Evolutionary conservation across 2,797 vertebrate species (phyloP).

Genomic region (Hydrophis major): DNA sequence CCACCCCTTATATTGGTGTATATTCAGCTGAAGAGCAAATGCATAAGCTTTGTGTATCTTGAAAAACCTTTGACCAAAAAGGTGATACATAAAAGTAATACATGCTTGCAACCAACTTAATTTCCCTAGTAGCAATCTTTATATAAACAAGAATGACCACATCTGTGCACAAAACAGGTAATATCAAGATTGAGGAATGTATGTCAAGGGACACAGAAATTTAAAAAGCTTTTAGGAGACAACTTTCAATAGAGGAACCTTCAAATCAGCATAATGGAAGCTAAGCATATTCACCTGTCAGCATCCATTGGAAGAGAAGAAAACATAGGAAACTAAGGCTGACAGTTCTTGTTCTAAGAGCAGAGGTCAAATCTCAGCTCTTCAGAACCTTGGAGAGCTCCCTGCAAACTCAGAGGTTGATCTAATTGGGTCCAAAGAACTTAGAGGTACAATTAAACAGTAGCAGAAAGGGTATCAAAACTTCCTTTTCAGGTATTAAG

Average conservation of each 20-base stretch:
- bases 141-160: not conserved
- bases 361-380: not conserved
- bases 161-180: not conserved
- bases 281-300: not conserved
- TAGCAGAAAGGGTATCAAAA: not conserved
- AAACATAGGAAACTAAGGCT: not conserved
- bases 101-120: not conserved
- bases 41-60: not conserved
- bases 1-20: not conserved
- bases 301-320: not conserved
- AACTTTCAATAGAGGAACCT: not conserved
- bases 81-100: not conserved
- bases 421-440: not conserved
- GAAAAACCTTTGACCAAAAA: not conserved
- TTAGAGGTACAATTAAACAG: not conserved
- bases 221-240: not conserved
- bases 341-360: not conserved
- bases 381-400: slow-evolving; percentile 9
- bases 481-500: not conserved
- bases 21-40: not conserved
- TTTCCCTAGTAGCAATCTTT: not conserved
- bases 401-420: not conserved
- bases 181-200: no score
- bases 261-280: not conserved
- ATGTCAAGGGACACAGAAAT: not conserved